Base-by-base conservation (phyloP, 2,888 invertebrate species). In the Lysandra bellargus region DNA sequence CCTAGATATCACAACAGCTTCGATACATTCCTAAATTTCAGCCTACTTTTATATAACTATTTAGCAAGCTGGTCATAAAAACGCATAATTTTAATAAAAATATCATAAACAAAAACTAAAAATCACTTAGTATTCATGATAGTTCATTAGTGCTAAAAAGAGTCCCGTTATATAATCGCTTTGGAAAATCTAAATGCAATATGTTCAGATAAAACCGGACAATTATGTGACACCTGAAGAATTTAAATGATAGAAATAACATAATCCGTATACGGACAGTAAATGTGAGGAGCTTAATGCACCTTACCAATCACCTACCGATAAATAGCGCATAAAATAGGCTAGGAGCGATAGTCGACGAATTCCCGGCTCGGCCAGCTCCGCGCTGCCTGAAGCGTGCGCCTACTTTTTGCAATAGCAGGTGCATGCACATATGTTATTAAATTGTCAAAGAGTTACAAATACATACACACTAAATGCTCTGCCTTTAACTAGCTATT, bases 231-330 rank as follows among this genome's bases (percentile, higher is more conserved):
- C 82, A 81, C 80, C 80, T 80, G 79, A 82, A 81, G 81, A 81
- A 81, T 83, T 81, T 81, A 78, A 80, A 79, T 81, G 72, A 81
- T 80, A 80, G 79, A 80, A 80, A 80, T 78, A 80, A 80, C 80
- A 80, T 72, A 80, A 80, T 78, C 81, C 81, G 73, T 83, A 81
- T 81, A 82, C 78, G 81, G 82, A 79, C n/a, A 64, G 61, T 80
- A 79, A 81, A 82, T 79, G 79, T 85, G 85, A 85, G 86, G 85
- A 85, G 86, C 85, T 87, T 87, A 87, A 87, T 89, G 89, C 93
- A 93, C 92, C 93, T 93, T 93, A 92, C 88, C 92, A 92, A 93
- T 93, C 93, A 93, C 93, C 93, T 93, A 93, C 88, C 90, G 91
- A 92, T 93, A 93, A 93, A 93, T 91, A 90, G 92, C 91, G 88